Percentiles rank a stretch among this genome's conserved stretches.
phyloP scores from a whole-genome alignment of 1,140 invertebrate genomes.

The Cotesia chilonis region DNA sequence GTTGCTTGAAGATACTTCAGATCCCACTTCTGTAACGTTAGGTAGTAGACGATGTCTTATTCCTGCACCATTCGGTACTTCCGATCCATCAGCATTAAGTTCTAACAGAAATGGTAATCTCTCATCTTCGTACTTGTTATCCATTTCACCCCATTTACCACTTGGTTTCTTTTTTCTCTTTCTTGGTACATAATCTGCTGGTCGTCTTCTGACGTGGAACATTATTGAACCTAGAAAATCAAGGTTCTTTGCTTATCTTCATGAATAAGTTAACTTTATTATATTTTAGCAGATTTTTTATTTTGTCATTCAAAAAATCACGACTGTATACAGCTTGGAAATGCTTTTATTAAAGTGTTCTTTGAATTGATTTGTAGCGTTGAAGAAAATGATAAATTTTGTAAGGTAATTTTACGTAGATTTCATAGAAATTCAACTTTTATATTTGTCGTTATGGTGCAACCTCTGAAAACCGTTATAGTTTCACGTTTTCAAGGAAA shows the following conservation, averaged over 20 bases:
- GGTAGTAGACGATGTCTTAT: conserved; percentile 71
- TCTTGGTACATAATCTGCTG: conserved; percentile 87
- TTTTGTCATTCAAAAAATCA: too few species aligned
- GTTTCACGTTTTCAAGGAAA: too few species aligned
- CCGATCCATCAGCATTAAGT: conserved; percentile 74
- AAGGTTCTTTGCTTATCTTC: background rate
- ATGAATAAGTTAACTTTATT: too few species aligned
- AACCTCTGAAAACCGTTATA: too few species aligned
- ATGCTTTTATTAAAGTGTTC: too few species aligned
- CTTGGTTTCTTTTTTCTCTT: conserved; percentile 90
- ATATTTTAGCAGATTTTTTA: too few species aligned
- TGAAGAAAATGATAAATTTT: too few species aligned
- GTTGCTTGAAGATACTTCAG: conserved; percentile 67
- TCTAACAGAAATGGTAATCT: conserved; percentile 71
- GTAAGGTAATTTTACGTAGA: too few species aligned
- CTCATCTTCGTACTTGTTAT: conserved; percentile 68
- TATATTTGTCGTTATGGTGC: too few species aligned
- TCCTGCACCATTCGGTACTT: conserved; percentile 68
- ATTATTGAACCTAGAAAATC: conserved; percentile 83
- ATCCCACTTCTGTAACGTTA: conserved; percentile 79
- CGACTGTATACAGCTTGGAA: too few species aligned
- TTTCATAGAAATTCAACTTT: too few species aligned
- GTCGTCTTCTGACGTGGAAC: conserved; percentile 90
- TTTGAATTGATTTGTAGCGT: too few species aligned
- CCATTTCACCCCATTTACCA: conserved; percentile 65